A percentile compares a stretch with the other conserved stretches of the same genome.
Evolutionary conservation across 2,113 vertebrate genomes (phyloP).

Genomic region (Poeciliopsis turrubarensis): DNA sequence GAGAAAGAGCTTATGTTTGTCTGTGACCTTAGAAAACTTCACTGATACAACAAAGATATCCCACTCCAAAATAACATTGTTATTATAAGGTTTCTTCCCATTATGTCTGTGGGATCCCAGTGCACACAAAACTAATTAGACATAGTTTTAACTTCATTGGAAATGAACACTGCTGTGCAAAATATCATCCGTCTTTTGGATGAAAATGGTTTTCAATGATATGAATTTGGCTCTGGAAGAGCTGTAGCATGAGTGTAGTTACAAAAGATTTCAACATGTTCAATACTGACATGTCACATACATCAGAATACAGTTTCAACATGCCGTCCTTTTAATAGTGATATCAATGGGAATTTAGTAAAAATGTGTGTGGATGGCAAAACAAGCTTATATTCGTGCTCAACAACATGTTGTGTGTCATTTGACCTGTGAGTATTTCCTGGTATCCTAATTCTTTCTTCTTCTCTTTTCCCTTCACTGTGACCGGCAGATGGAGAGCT

Average conservation of each 20-base stretch:
- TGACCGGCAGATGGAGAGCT: conserved; percentile 92
- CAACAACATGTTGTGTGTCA: conserved; percentile 8
- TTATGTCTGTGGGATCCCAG: no score
- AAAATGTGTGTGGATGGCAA: neutral
- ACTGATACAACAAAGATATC: no score
- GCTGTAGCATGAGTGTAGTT: conserved; percentile 26
- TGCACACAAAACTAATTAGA: no score
- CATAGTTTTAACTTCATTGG: neutral
- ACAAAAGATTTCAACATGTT: neutral
- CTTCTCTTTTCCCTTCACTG: conserved; percentile 22
- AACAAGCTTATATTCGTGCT: conserved; percentile 5
- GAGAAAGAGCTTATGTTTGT: no score
- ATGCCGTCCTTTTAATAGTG: neutral
- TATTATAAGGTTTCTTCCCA: no score
- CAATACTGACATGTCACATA: conserved; percentile 3
- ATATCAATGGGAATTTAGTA: conserved; percentile 8
- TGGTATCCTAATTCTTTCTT: conserved; percentile 16
- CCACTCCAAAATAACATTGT: no score
- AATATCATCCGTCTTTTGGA: neutral
- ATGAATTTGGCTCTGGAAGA: conserved; percentile 3
- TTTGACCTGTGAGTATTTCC: conserved; percentile 26
- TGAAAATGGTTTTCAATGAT: neutral
- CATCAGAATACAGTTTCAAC: neutral
- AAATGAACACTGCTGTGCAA: neutral
- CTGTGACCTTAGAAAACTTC: no score